Conservation (phyloP, 2,888 invertebrate species). For the Empis stercorea region DNA sequence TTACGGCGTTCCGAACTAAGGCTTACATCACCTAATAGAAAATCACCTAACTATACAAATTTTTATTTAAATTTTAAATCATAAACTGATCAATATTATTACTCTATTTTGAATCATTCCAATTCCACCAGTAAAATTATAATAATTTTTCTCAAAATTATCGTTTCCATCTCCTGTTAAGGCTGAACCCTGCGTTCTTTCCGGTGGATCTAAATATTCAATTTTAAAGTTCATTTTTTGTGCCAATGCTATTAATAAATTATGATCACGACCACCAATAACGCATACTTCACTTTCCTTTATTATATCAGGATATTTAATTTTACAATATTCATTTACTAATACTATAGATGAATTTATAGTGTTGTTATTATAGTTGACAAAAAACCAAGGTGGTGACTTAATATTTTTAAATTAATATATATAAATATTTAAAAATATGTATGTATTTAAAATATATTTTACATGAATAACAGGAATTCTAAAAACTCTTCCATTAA, state of each 20-base stretch:
- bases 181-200: conserved; percentile 49
- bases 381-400: conserved; percentile 69
- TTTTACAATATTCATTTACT: background rate
- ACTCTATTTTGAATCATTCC: conserved; percentile 59
- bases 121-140: conserved; percentile 57
- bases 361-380: conserved; percentile 44
- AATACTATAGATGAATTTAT: conserved; percentile 6
- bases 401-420: conserved; percentile 17
- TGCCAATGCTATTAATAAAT: conserved; percentile 48
- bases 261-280: conserved; percentile 59
- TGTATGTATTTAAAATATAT: background rate
- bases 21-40: conserved; percentile 62
- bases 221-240: conserved; percentile 58
- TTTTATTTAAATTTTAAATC: too few relatives aligned
- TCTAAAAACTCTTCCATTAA: conserved; percentile 47
- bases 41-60: conserved; percentile 48
- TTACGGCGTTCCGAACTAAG: conserved; percentile 58
- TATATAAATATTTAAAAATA: background rate
- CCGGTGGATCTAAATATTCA: conserved; percentile 58
- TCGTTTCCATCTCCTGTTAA: background rate
- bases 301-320: background rate
- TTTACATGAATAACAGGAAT: conserved; percentile 63
- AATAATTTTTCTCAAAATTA: conserved; percentile 41
- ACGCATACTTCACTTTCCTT: conserved; percentile 34
- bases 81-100: too few relatives aligned